Percentiles rank a stretch among this genome's conserved stretches.
Conservation (phyloP, 2,888 invertebrate genomes). For the Octonoba sinensis region DNA sequence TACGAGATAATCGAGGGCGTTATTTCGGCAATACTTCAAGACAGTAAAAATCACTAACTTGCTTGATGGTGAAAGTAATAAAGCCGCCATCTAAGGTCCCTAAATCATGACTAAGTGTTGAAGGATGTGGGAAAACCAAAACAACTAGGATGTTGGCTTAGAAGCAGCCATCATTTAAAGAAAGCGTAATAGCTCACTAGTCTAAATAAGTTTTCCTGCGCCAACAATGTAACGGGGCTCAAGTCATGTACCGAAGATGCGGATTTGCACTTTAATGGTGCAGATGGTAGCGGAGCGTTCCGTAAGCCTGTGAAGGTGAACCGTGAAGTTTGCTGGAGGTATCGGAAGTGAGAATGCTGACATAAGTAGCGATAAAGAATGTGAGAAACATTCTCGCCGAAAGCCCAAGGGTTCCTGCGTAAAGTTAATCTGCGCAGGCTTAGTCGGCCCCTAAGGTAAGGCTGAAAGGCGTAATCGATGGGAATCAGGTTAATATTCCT, state of each 20-base stretch:
- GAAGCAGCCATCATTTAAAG: conserved; percentile 43
- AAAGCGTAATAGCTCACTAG: conserved; percentile 35
- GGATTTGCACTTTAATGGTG: neutral
- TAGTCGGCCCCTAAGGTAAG: conserved; percentile 31
- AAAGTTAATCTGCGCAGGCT: conserved; percentile 22
- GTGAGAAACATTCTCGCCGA: conserved; percentile 27
- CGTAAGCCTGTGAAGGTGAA: conserved; percentile 10
- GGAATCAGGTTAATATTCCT: no score
- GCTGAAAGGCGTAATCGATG: no score
- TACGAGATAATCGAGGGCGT: no score
- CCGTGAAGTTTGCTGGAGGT: conserved; percentile 17
- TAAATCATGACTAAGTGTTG: no score
- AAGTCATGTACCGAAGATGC: conserved; percentile 16
- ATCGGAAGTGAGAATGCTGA: conserved; percentile 27
- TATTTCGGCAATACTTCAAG: no score
- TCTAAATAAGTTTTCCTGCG: conserved; percentile 18
- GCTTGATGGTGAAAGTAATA: no score
- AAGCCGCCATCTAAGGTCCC: no score
- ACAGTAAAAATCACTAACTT: no score
- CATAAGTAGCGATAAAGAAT: conserved; percentile 19
- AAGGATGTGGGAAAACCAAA: no score
- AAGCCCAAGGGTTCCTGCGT: conserved; percentile 18
- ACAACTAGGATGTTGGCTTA: no score
- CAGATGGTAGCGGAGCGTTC: conserved; percentile 24
- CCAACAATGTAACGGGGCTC: conserved; percentile 22